Base-by-base conservation (phyloP, 37 sponge, comb jelly and placozoan species). In the Diacarnus erythraeanus region DNA sequence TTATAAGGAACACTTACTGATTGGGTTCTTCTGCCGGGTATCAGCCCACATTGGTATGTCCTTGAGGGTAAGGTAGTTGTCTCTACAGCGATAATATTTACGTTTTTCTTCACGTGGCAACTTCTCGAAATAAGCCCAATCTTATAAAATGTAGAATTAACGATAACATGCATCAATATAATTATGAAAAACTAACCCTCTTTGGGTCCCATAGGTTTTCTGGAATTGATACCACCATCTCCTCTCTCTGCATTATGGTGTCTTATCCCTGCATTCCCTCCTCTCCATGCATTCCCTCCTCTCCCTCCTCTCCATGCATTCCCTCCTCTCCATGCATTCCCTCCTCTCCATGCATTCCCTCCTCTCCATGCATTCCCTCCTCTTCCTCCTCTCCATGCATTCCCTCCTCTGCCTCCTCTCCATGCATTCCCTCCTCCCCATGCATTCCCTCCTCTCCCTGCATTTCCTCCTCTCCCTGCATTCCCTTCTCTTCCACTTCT, bases 91-190 rank as follows among this genome's bases (percentile, higher is more conserved):
- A 79, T 95, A 95, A 21, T 51, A 57, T 70, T 82, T 86, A 29
- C 96, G 69, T 71, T 95, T 95, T 38, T 89, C 85, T 34, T 86
- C 88, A 3, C 83, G 43, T 15, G 85, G 3, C 67, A 92, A 71
- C 4, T 58, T 74, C 64, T 80, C 83, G 59, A 66, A 91, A 69
- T 74, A 83, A 5, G 72, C 37, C 10, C 75, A 71, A 83, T 73
- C 89, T 88, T 59, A 40, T 42, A 40, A 1, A 38, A 71, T 35
- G 17, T 2, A 25, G 3, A 38, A 4, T 18, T 37, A 67, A 67
- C 37, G 2, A 67, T 71, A 23, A 68, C 21, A 18, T 68, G 9
- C 5, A 36, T 68, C 39, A 33, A 68, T 27, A 34, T 5, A 34
- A 34, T 15, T 68, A 21, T 10, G 35, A 37, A 35, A 3, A 68